Conservation (phyloP, 2,888 invertebrate genomes). For the Scrobipalpa atriplicella region DNA sequence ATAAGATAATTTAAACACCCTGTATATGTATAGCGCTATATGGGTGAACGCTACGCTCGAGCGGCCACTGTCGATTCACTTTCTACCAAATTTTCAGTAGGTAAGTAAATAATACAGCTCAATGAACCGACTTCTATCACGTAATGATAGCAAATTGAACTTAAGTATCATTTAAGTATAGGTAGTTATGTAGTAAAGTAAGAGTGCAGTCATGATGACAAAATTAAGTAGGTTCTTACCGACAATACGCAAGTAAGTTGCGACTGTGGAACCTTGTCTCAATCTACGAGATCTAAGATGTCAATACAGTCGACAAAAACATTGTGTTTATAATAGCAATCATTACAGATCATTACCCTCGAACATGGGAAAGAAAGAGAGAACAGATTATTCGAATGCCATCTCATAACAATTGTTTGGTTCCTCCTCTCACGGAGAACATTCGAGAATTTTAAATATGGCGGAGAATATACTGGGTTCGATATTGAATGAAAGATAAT, state of each 20-base stretch:
- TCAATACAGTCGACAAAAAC: not conserved
- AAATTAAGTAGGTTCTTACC: too few species aligned
- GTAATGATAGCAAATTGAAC: slow-evolving; percentile 4
- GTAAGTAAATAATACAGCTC: slow-evolving; percentile 18
- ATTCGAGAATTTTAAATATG: not conserved
- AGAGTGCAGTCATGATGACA: not conserved
- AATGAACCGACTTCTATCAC: not conserved
- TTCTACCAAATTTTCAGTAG: slow-evolving; percentile 38
- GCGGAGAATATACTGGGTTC: too few species aligned
- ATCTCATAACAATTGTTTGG: not conserved
- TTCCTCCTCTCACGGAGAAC: not conserved
- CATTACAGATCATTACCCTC: not conserved
- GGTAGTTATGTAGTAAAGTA: not conserved
- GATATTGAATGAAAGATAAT: too few species aligned
- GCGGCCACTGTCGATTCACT: slow-evolving; percentile 36
- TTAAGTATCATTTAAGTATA: not conserved
- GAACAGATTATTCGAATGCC: not conserved
- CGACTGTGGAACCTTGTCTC: too few species aligned
- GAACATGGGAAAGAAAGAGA: slow-evolving; percentile 9
- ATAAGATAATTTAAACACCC: not conserved
- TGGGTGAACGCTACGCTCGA: slow-evolving; percentile 31
- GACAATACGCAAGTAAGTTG: too few species aligned
- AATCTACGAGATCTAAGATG: too few species aligned
- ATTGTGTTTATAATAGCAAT: not conserved
- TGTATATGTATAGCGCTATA: not conserved